Percentiles rank a stretch among this genome's conserved stretches.
phyloP scores from a whole-genome alignment of 2,113 vertebrate species.

The Zapornia atra region DNA sequence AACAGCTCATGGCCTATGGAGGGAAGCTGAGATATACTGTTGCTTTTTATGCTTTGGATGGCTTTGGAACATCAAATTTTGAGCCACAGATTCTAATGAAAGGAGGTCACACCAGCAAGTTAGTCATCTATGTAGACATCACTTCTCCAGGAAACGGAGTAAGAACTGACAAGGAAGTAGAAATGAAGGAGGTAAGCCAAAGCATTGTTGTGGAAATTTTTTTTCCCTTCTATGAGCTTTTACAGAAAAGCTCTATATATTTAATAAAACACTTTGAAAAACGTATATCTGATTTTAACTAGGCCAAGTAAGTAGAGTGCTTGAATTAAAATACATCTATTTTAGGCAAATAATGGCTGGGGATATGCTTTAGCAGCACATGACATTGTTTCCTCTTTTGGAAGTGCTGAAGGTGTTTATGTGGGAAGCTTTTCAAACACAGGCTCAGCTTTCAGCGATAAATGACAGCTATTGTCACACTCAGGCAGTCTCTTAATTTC shows the following conservation, averaged over 20 bases:
- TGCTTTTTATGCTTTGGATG: conserved; percentile 84
- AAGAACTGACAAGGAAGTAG: conserved; percentile 75
- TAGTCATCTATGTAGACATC: conserved; percentile 84
- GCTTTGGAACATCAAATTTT: conserved; percentile 82
- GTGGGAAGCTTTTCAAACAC: not conserved
- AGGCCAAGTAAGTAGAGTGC: not conserved
- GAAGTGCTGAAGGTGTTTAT: not conserved
- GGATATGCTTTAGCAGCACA: not conserved
- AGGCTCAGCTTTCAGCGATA: not conserved
- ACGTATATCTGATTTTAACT: not conserved
- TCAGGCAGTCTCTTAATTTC: not conserved
- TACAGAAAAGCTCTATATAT: not conserved
- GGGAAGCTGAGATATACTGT: conserved; percentile 84
- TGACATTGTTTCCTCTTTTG: not conserved
- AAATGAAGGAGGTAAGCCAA: conserved; percentile 87
- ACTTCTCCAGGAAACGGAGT: conserved; percentile 81
- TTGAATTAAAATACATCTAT: not conserved
- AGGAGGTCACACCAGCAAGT: conserved; percentile 83
- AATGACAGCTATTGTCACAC: not conserved
- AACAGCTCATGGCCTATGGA: conserved; percentile 88
- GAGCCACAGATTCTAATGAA: conserved; percentile 93
- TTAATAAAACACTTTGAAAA: not conserved
- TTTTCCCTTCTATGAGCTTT: not conserved
- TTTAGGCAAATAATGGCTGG: not conserved
- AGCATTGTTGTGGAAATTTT: not conserved